Conservation (phyloP, 2,888 invertebrate genomes). For the Lasius platythorax region DNA sequence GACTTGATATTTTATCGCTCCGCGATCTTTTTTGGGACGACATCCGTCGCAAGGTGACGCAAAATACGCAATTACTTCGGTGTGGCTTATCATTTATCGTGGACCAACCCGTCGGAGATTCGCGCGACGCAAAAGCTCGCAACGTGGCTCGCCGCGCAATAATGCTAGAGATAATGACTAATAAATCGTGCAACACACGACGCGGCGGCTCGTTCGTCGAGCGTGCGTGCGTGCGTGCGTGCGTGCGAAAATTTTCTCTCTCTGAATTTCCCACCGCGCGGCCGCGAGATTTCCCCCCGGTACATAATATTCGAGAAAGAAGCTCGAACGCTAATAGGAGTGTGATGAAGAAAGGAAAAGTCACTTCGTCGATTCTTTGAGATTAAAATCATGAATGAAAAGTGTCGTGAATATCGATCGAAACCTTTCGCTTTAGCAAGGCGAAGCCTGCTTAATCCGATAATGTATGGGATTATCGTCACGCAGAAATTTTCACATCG, state of each 20-base stretch:
- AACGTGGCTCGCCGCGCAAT: constrained; percentile 43
- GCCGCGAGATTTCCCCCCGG: not conserved
- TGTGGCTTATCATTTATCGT: constrained; percentile 26
- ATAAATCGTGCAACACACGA: constrained; percentile 68
- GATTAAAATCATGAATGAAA: not conserved
- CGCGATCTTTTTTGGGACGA: not conserved
- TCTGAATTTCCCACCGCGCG: constrained; percentile 14
- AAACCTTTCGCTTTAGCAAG: not conserved
- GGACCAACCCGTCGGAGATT: constrained; percentile 18
- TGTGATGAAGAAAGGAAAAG: not conserved
- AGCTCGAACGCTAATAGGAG: not conserved
- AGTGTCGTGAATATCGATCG: not conserved
- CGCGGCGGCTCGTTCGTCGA: constrained; percentile 56
- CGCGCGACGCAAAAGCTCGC: constrained; percentile 35
- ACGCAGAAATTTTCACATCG: not conserved
- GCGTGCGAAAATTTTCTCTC: constrained; percentile 24
- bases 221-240: not conserved
- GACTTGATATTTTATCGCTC: not conserved
- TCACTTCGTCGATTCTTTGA: not conserved
- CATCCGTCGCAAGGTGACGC: not conserved
- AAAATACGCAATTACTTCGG: not conserved
- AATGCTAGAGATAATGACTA: constrained; percentile 67
- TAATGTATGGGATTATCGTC: not conserved
- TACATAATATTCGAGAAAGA: not conserved
- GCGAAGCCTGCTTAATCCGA: not conserved